Percentiles rank a stretch among this genome's conserved stretches.
Conservation (phyloP, 2,797 vertebrate species). For the Thripadectes ignobilis region DNA sequence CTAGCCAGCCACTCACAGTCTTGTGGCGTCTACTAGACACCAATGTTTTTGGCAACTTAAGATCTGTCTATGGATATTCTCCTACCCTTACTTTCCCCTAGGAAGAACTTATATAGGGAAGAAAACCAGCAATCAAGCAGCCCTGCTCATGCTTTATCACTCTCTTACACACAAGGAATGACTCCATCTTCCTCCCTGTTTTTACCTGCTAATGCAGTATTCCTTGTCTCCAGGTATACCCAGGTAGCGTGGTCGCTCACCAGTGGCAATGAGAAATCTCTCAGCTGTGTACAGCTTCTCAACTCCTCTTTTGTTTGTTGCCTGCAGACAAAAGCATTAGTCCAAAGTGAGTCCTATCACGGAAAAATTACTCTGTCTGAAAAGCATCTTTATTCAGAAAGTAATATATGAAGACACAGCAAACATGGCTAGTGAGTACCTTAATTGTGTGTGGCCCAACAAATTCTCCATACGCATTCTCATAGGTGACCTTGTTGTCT, state of each 20-base stretch:
- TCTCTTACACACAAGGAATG: neutral
- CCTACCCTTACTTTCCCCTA: neutral
- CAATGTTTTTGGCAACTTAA: neutral
- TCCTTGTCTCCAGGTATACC: slow-evolving; percentile 82
- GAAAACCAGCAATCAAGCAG: neutral
- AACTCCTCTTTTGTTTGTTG: slow-evolving; percentile 78
- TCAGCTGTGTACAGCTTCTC: slow-evolving; percentile 79
- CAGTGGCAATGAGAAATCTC: slow-evolving; percentile 83
- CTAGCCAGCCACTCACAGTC: neutral
- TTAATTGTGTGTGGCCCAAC: slow-evolving; percentile 80
- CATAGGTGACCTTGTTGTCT: slow-evolving; percentile 76
- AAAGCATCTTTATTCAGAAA: neutral
- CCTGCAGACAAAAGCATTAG: slow-evolving; percentile 67
- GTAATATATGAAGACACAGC: neutral
- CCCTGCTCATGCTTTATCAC: neutral
- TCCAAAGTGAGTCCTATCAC: neutral
- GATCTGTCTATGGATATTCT: neutral
- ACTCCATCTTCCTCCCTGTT: neutral
- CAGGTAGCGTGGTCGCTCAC: slow-evolving; percentile 81
- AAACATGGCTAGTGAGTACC: slow-evolving; percentile 60
- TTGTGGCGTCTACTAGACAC: neutral
- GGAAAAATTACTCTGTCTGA: neutral
- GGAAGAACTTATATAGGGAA: neutral
- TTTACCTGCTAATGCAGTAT: slow-evolving; percentile 85
- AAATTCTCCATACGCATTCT: slow-evolving; percentile 80